A percentile compares a stretch with the other conserved stretches of the same genome.
phyloP scores from a whole-genome alignment of 1,140 invertebrate species.

The Drosophila lowei region DNA sequence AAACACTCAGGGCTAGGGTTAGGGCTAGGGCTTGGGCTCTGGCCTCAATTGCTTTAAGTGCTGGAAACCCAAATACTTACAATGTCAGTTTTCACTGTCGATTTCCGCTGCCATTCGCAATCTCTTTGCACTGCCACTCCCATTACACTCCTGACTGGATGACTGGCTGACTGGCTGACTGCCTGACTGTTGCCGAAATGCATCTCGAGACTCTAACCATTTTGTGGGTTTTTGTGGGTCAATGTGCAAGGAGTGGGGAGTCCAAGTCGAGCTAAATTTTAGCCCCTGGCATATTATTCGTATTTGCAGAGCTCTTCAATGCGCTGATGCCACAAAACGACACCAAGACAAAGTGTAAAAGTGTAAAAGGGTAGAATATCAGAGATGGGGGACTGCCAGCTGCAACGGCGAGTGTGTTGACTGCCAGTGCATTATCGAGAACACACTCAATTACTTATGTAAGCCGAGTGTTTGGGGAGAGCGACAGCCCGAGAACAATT shows the following conservation, averaged over 20 bases:
- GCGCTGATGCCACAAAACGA: slow-evolving; percentile 44
- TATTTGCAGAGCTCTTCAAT: slow-evolving; percentile 72
- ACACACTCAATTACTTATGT: slow-evolving; percentile 81
- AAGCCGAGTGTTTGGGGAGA: slow-evolving; percentile 40
- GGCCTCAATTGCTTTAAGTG: slow-evolving; percentile 37
- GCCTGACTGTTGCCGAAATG: slow-evolving; percentile 34
- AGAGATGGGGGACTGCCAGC: neutral
- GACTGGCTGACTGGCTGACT: no score
- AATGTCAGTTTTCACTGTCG: slow-evolving; percentile 20
- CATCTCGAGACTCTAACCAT: slow-evolving; percentile 24
- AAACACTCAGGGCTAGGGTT: no score
- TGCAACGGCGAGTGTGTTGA: slow-evolving; percentile 13
- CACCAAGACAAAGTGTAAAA: slow-evolving; percentile 45
- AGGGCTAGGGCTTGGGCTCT: no score
- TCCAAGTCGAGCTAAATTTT: slow-evolving; percentile 17
- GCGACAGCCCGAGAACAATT: slow-evolving; percentile 55
- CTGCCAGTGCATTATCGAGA: slow-evolving; percentile 74
- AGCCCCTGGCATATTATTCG: slow-evolving; percentile 44
- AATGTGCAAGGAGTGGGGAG: slow-evolving; percentile 5
- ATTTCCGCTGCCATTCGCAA: slow-evolving; percentile 34
- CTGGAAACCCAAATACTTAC: slow-evolving; percentile 18
- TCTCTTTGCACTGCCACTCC: neutral
- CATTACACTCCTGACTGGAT: no score
- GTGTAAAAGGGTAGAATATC: slow-evolving; percentile 1
- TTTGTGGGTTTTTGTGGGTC: slow-evolving; percentile 49